Evolutionary conservation across 2,113 vertebrate species (phyloP).

Genomic region (Pionites leucogaster): DNA sequence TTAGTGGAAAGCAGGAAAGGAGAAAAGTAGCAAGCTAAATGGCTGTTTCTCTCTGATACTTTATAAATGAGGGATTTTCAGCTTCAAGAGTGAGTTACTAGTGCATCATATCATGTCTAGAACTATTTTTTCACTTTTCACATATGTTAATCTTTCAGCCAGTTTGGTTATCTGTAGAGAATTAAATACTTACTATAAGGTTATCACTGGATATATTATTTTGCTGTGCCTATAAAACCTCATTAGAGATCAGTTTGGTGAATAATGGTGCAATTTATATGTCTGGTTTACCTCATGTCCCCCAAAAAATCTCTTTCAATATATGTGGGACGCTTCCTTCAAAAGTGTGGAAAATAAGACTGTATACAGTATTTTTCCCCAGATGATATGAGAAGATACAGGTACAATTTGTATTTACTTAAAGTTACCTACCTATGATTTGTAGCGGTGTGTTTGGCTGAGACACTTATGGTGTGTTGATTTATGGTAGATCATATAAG

Average conservation of each 20-base stretch:
- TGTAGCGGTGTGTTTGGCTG: background rate
- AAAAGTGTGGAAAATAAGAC: conserved; percentile 25
- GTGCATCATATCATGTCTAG: background rate
- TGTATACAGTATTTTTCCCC: background rate
- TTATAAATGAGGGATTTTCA: background rate
- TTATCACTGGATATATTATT: background rate
- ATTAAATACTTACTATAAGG: background rate
- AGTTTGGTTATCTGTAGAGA: background rate
- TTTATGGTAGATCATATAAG: background rate
- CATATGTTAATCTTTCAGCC: background rate
- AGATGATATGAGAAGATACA: conserved; percentile 10
- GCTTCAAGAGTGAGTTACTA: background rate
- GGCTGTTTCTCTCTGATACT: background rate
- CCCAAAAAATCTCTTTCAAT: background rate
- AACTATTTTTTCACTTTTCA: background rate
- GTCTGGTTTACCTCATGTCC: background rate
- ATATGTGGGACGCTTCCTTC: conserved; percentile 20
- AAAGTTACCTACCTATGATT: background rate
- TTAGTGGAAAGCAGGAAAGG: background rate
- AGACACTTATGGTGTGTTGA: background rate
- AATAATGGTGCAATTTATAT: background rate
- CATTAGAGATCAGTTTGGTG: background rate
- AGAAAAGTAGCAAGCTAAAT: background rate
- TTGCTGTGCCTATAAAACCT: background rate
- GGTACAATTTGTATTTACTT: conserved; percentile 7